A percentile compares a stretch with the other conserved stretches of the same genome.
Evolutionary conservation across 2,797 vertebrate species (phyloP).

Genomic region (Denticeps clupeoides): DNA sequence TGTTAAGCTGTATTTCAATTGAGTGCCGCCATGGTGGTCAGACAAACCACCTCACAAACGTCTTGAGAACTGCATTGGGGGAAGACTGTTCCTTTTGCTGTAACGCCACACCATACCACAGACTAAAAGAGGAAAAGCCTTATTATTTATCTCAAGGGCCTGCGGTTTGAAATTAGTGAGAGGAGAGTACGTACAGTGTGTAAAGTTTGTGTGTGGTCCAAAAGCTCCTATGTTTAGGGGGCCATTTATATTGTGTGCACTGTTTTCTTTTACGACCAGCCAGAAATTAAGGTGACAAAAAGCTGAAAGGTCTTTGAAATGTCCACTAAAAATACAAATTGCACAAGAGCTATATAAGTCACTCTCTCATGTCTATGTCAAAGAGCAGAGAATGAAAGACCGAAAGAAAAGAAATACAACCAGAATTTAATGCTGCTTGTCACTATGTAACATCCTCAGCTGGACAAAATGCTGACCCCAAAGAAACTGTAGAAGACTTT

Average conservation of each 20-base stretch:
- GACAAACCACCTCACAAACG: conserved; percentile 7
- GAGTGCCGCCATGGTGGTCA: conserved; percentile 15
- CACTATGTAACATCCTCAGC: conserved; percentile 55
- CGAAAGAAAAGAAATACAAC: conserved; percentile 34
- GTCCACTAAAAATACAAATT: too few species aligned
- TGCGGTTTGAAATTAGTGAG: conserved; percentile 9
- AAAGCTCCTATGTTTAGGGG: background rate
- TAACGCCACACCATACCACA: conserved; percentile 18
- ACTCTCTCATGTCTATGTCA: too few species aligned
- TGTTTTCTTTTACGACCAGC: background rate
- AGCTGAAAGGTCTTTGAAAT: background rate
- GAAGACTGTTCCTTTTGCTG: conserved; percentile 18
- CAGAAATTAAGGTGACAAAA: background rate
- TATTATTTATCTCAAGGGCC: conserved; percentile 7
- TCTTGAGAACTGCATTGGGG: conserved; percentile 16
- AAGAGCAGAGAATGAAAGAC: conserved; percentile 31
- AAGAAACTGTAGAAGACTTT: conserved; percentile 27
- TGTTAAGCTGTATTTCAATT: conserved; percentile 19
- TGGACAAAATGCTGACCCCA: conserved; percentile 61
- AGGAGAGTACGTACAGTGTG: background rate
- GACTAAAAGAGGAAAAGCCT: conserved; percentile 7
- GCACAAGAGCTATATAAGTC: too few species aligned
- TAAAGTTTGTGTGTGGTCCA: conserved; percentile 14
- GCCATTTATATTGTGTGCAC: conserved; percentile 1
- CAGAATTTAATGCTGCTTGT: conserved; percentile 57